Base-by-base conservation (phyloP, 1,140 invertebrate species). In the Antheraea pernyi region DNA sequence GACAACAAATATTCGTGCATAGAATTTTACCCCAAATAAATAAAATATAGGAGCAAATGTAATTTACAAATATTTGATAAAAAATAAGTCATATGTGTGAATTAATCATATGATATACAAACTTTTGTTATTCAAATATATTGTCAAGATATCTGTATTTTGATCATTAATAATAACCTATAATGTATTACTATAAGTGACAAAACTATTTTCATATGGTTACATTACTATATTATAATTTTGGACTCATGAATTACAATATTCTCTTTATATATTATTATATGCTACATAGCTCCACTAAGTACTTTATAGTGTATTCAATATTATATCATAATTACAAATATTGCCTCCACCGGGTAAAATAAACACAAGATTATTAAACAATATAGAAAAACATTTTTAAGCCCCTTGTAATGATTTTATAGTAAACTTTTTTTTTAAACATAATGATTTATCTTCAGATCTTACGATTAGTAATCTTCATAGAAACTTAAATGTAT, bases 201-300 rank as follows among this genome's bases (percentile, higher is more conserved):
- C 18, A 30, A 30, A 22, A 61, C 19, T 61, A 61, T 19, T 61
- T 61, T 36, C 37, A 19, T 30, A 16, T 36, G 6, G 30, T 63
- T 10, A 16, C 22, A 30, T 63, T 16, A 37, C 37, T 63, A 8
- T 37, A 63, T 63, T 37, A 37, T 63, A 63, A 63, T 37, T 63
- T 63, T 36, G 22, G 37, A 37, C 16, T 37, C 61, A 63, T 11
- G 18, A 19, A 61, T 61, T 22, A 60, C 59, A 19, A n/a, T n/a
- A n/a, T 4, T 61, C 19, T 13, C 59, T 13, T 19, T 13, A 61
- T 18, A 36, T 62, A 53, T 16, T 6, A 53, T 7, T 53, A 42
- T 13, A 36, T 37, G 22, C 61, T 63, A 63, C 61, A n/a, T 16
- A 63, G 61, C 61, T 63, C 60, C 30, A 63, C 30, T 63, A 60